Evolutionary conservation across 2,888 invertebrate genomes (phyloP).

Genomic region (Nomada fabriciana): DNA sequence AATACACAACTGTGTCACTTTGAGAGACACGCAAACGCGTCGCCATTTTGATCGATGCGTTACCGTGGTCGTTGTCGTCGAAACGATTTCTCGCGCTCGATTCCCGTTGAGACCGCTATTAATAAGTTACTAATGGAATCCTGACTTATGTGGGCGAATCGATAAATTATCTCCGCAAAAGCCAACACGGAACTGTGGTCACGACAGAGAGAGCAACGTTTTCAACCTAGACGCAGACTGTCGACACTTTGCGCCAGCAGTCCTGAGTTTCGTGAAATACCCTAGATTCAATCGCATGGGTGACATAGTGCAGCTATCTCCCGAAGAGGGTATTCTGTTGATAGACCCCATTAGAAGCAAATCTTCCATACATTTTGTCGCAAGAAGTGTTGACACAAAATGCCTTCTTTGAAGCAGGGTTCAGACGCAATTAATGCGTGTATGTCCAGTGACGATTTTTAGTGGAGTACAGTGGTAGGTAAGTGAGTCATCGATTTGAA

Average conservation of each 20-base stretch:
- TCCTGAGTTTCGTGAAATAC: too few relatives aligned
- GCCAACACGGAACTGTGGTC: constrained; percentile 58
- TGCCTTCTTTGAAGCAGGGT: too few relatives aligned
- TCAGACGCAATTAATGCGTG: constrained; percentile 64
- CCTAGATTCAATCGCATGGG: too few relatives aligned
- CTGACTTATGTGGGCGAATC: constrained; percentile 76
- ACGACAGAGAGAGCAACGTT: constrained; percentile 41
- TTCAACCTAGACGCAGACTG: too few relatives aligned
- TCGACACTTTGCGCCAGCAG: too few relatives aligned
- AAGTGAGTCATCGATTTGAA: constrained; percentile 2
- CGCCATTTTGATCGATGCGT: constrained; percentile 48
- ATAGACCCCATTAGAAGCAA: too few relatives aligned
- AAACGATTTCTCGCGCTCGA: constrained; percentile 22
- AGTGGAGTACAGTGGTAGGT: too few relatives aligned
- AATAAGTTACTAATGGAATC: constrained; percentile 81
- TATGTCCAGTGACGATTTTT: constrained; percentile 44
- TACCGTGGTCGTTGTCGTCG: constrained; percentile 26
- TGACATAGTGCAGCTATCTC: too few relatives aligned
- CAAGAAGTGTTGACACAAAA: too few relatives aligned
- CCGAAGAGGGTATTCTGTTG: too few relatives aligned
- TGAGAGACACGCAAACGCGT: constrained; percentile 52
- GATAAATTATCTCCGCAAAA: constrained; percentile 76
- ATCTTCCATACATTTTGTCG: too few relatives aligned
- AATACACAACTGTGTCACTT: constrained; percentile 53
- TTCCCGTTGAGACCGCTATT: constrained; percentile 67